phyloP scores from a whole-genome alignment of 2,797 vertebrate genomes.

The Sciurus vulgaris region DNA sequence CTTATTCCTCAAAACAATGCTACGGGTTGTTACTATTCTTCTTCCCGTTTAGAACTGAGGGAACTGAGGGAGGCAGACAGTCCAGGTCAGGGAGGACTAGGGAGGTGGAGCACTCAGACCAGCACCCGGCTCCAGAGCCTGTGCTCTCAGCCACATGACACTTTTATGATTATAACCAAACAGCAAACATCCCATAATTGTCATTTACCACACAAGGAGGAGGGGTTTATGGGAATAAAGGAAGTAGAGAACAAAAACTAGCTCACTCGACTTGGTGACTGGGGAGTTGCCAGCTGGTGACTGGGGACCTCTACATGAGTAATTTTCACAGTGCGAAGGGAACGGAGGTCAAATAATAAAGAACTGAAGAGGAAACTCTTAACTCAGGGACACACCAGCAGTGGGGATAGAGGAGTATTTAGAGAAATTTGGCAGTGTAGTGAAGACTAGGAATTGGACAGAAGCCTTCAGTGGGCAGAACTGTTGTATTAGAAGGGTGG shows the following conservation, averaged over 20 bases:
- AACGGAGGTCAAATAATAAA: not conserved
- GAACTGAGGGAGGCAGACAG: not conserved
- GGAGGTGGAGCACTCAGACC: not conserved
- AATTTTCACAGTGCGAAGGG: not conserved
- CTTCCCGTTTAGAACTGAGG: not conserved
- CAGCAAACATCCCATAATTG: not conserved
- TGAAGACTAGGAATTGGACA: not conserved
- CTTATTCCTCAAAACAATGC: conserved; percentile 25
- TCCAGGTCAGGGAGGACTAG: not conserved
- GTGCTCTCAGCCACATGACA: not conserved
- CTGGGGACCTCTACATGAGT: not conserved
- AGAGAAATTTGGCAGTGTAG: not conserved
- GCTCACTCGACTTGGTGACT: not conserved
- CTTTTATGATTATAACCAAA: not conserved
- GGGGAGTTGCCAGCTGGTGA: not conserved
- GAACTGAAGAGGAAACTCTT: not conserved
- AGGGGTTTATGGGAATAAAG: not conserved
- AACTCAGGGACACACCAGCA: not conserved
- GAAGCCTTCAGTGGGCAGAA: not conserved
- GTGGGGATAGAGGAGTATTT: not conserved
- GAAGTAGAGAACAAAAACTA: not conserved
- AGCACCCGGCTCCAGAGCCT: not conserved
- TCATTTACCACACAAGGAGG: conserved; percentile 33
- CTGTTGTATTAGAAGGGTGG: not conserved
- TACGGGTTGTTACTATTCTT: conserved; percentile 20